Evolutionary conservation across 92 coral and sea anemone species (phyloP), one percentile per base, ranked within the genome.

Genomic region (Phymanthus crucifer): DNA sequence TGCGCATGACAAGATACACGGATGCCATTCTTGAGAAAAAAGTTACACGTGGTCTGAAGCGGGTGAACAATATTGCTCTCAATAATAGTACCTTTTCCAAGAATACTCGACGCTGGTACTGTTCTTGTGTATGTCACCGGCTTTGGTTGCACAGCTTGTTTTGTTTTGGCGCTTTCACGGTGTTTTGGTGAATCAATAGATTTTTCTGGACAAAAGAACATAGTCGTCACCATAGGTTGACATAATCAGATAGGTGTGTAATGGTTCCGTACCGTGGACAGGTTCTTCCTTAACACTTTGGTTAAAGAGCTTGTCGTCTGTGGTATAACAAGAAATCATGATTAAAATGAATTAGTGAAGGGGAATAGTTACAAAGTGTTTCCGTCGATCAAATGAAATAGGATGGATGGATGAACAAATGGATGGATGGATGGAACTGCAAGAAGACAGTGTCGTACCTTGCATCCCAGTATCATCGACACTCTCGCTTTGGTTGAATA

Each of bases 11-110:
- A 43, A 11, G 48, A 43, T 2, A 43, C 1, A 43, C 14, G 18
- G 14, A 43, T 43, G 14, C 2, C 0, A n/a, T 27, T 61, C 68
- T 24, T 3, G 14, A n/a, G 1, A 24, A 14, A 6, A 54, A 16
- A 27, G 34, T 26, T 17, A 61, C 4, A 26, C 68, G 18, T 24
- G 32, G 27, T 61, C 27, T 12, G 36, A 29, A 26, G 11, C 5
- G 0, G 32, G 17, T 10, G 11, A 61, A 27, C 3, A 18, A 10
- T 14, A 0, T 5, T 34, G 6, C 18, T 1, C 43, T 13, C 4
- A 4, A 13, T 34, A 3, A 32, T 32, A 10, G 14, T 26, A 77
- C 81, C 56, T 64, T 77, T 77, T 61, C 81, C 72, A 38, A 77
- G 29, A 6, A 77, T 71, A 40, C 17, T 23, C 1, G 72, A 37